Conservation (phyloP, 2,113 vertebrate genomes). For the Brienomyrus longianalis region DNA sequence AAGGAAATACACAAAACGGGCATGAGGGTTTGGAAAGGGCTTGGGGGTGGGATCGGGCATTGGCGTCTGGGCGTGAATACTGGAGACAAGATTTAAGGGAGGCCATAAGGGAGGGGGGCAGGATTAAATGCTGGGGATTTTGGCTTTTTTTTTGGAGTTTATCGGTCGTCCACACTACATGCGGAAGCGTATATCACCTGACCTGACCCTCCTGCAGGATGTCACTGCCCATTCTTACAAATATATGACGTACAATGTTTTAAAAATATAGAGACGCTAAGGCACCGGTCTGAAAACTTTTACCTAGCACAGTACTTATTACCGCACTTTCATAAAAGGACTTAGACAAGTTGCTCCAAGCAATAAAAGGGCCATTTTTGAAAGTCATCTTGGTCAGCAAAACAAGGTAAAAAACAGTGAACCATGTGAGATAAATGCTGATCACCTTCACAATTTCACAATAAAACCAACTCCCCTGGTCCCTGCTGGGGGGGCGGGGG, state of each 20-base stretch:
- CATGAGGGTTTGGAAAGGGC: background rate
- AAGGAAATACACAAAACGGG: background rate
- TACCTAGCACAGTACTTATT: background rate
- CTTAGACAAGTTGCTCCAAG: background rate
- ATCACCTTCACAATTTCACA: background rate
- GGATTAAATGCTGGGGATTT: background rate
- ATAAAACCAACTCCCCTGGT: conserved; percentile 59
- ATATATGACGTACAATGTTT: background rate
- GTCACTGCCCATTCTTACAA: background rate
- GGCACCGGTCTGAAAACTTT: background rate
- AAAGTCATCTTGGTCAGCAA: conserved; percentile 14
- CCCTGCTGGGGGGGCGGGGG: conserved; percentile 54
- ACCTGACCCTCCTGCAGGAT: background rate
- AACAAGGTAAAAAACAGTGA: conserved; percentile 8
- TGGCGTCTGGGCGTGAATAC: background rate
- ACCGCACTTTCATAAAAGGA: background rate
- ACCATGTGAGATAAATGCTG: conserved; percentile 6
- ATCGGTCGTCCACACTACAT: background rate
- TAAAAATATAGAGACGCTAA: background rate
- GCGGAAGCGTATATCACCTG: background rate
- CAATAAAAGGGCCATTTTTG: conserved; percentile 4
- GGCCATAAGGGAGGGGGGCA: background rate
- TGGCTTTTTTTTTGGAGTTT: background rate
- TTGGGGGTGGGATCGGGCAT: too few species aligned
- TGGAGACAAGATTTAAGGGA: background rate